phyloP scores from a whole-genome alignment of 2,888 invertebrate genomes.

The Torymus texanus region DNA sequence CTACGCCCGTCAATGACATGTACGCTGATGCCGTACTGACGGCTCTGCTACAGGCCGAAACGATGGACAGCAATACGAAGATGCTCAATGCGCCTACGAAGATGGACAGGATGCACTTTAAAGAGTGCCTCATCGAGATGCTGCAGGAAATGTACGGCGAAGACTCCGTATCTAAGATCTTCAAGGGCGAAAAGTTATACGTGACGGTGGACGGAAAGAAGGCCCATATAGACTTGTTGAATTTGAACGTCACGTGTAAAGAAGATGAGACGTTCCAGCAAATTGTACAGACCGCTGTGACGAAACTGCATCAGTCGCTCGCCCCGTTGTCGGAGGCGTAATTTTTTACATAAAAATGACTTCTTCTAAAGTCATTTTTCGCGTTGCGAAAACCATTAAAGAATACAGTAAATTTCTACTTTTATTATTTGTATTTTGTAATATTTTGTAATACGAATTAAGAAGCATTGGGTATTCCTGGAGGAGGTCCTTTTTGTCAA shows the following conservation, averaged over 20 bases:
- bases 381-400: too few species aligned
- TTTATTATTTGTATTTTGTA: too few species aligned
- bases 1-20: slow-evolving; percentile 97
- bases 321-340: slow-evolving; percentile 77
- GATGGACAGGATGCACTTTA: slow-evolving; percentile 93
- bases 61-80: slow-evolving; percentile 80
- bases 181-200: slow-evolving; percentile 91
- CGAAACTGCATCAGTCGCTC: slow-evolving; percentile 89
- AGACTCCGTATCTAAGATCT: slow-evolving; percentile 93
- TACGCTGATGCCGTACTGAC: slow-evolving; percentile 96
- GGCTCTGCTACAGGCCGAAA: slow-evolving; percentile 89
- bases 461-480: too few species aligned
- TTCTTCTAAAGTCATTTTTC: too few species aligned
- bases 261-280: slow-evolving; percentile 89
- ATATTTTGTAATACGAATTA: too few species aligned
- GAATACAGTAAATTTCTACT: too few species aligned
- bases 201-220: slow-evolving; percentile 90
- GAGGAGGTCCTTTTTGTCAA: too few species aligned
- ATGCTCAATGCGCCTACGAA: slow-evolving; percentile 81
- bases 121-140: slow-evolving; percentile 93
- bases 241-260: slow-evolving; percentile 86
- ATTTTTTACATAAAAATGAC: neutral
- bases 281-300: slow-evolving; percentile 89
- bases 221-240: slow-evolving; percentile 89
- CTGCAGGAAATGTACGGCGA: slow-evolving; percentile 97